Conservation (phyloP, 2,797 vertebrate species). For the Cyclopterus lumpus region DNA sequence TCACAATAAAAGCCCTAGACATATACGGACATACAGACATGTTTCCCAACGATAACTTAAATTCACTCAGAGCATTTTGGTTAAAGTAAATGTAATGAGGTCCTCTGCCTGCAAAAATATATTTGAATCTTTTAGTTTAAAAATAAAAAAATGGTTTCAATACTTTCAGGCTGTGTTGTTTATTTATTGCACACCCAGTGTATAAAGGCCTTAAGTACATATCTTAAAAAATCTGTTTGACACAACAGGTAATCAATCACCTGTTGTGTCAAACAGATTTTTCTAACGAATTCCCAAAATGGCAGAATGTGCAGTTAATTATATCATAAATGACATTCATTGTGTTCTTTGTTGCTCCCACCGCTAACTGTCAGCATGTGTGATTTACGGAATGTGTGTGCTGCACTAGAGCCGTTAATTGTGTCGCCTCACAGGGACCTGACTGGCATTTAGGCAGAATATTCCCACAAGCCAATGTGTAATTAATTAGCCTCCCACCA, state of each 20-base stretch:
- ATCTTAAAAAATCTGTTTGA: neutral
- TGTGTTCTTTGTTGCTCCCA: neutral
- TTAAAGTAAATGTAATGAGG: neutral
- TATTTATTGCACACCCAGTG: no score
- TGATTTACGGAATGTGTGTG: slow-evolving; percentile 25
- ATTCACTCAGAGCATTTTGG: neutral
- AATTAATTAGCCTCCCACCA: slow-evolving; percentile 77
- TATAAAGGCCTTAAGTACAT: neutral
- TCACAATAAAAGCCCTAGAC: neutral
- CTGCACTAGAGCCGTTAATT: slow-evolving; percentile 61
- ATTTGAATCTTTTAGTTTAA: no score
- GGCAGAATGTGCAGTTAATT: neutral
- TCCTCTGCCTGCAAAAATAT: neutral
- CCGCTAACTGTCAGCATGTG: neutral
- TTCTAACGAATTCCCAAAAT: neutral
- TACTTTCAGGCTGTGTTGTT: no score
- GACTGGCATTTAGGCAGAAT: slow-evolving; percentile 74
- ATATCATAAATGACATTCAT: neutral
- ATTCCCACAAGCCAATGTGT: slow-evolving; percentile 75
- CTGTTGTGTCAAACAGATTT: no score
- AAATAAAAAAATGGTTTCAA: no score
- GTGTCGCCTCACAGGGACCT: slow-evolving; percentile 70
- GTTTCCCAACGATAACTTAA: neutral
- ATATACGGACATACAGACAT: neutral
- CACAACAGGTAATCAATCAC: neutral